These are phyloP conservation scores for Celastrina argiolus DNA, from an alignment of 2,888 invertebrate genomes.

Conservation along the genomic window DNA sequence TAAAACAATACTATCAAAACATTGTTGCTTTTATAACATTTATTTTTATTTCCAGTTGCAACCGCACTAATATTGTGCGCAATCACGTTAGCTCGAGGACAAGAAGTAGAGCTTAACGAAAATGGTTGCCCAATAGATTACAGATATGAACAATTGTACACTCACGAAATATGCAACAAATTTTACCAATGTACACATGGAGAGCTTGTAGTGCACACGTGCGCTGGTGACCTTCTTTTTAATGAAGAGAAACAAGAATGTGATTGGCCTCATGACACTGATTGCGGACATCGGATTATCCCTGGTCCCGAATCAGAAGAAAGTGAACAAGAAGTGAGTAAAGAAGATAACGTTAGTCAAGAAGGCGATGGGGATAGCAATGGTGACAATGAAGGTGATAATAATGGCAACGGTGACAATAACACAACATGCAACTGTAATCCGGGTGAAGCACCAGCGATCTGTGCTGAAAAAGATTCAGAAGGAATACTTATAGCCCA, in stretches of 20 bases:
- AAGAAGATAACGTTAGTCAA: constrained; percentile 23
- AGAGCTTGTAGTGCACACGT: constrained; percentile 36
- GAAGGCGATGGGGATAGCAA: constrained; percentile 26
- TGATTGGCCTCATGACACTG: constrained; percentile 38
- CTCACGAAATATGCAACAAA: constrained; percentile 42
- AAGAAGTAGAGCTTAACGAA: constrained; percentile 36
- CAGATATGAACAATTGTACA: constrained; percentile 36
- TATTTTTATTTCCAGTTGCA: constrained; percentile 44
- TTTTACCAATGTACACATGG: constrained; percentile 44
- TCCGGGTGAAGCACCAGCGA: constrained; percentile 37
- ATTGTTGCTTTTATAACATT: neutral
- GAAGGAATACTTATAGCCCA: constrained; percentile 34
- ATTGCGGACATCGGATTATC: constrained; percentile 34
- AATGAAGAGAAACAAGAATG: constrained; percentile 35
- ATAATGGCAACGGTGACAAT: constrained; percentile 27
- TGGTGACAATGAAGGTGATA: constrained; percentile 25
- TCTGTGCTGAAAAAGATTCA: constrained; percentile 40
- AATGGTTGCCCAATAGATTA: constrained; percentile 38
- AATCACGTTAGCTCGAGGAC: constrained; percentile 42
- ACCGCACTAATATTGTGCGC: constrained; percentile 49
- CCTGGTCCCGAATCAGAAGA: constrained; percentile 32
- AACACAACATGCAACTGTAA: constrained; percentile 36
- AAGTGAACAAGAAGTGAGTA: constrained; percentile 6
- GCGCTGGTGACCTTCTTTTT: constrained; percentile 34
- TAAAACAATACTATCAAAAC: neutral